Percentiles rank a stretch among this genome's conserved stretches.
Evolutionary conservation across 1,140 invertebrate genomes (phyloP).

Genomic region (Parasteatoda tepidariorum): DNA sequence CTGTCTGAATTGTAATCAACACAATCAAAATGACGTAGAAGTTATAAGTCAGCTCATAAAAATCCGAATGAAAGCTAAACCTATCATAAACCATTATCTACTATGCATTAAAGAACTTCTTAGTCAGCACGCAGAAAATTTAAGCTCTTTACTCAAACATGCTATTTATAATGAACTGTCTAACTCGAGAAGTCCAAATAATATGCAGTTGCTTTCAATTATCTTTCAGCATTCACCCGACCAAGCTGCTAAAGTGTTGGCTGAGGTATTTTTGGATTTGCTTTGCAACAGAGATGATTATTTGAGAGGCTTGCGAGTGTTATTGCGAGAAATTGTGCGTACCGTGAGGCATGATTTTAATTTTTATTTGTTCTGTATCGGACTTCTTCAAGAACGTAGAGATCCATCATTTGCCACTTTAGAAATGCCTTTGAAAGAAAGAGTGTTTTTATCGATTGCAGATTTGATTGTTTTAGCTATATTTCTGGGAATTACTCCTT

Average conservation of each 20-base stretch:
- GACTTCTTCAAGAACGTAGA: constrained; percentile 76
- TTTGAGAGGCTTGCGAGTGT: constrained; percentile 81
- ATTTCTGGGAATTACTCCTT: constrained; percentile 81
- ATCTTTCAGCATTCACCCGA: constrained; percentile 81
- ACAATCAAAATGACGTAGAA: constrained; percentile 85
- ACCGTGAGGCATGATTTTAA: constrained; percentile 83
- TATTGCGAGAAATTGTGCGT: constrained; percentile 89
- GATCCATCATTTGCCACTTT: constrained; percentile 68
- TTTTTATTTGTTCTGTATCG: constrained; percentile 77
- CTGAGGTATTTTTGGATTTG: constrained; percentile 80
- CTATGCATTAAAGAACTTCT: constrained; percentile 86
- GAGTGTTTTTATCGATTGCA: constrained; percentile 83
- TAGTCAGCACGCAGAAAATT: constrained; percentile 81
- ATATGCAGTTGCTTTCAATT: constrained; percentile 87
- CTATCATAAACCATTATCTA: constrained; percentile 88
- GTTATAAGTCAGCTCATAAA: constrained; percentile 90
- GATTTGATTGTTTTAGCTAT: constrained; percentile 89
- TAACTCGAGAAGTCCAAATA: constrained; percentile 88
- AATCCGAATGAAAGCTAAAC: constrained; percentile 93
- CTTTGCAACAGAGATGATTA: constrained; percentile 91
- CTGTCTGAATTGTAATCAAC: constrained; percentile 87
- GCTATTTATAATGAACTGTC: constrained; percentile 96
- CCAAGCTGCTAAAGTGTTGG: constrained; percentile 69
- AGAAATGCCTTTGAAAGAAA: constrained; percentile 73
- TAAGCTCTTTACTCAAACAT: constrained; percentile 87